These are phyloP conservation scores for Drosophila picticornis DNA, from an alignment of 2,888 invertebrate species.

Conservation along the genomic window DNA sequence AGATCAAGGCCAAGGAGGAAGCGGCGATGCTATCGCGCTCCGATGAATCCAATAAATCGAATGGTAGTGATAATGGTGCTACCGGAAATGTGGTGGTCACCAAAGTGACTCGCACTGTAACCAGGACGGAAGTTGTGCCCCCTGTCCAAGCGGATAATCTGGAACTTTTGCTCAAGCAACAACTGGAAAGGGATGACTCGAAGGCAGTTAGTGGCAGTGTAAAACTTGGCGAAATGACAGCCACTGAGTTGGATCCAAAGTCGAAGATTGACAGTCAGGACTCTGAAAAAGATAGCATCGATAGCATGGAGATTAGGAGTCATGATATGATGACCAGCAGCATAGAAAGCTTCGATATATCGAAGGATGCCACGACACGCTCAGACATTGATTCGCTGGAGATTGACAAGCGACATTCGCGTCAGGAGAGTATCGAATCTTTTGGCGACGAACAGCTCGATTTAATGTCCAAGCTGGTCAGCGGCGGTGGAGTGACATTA, in stretches of 20 bases:
- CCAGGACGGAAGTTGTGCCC: conserved; percentile 75
- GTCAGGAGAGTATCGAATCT: conserved; percentile 84
- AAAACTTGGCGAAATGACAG: conserved; percentile 87
- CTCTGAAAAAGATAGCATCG: conserved; percentile 88
- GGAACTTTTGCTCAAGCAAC: conserved; percentile 84
- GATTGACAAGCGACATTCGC: conserved; percentile 79
- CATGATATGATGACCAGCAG: conserved; percentile 87
- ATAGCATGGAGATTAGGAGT: conserved; percentile 89
- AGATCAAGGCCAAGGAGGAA: conserved; percentile 93
- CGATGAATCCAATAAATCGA: conserved; percentile 85
- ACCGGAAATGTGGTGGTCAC: conserved; percentile 66
- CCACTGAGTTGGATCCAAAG: conserved; percentile 87
- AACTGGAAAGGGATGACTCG: conserved; percentile 80
- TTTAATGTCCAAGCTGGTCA: conserved; percentile 69
- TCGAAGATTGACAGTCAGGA: conserved; percentile 82
- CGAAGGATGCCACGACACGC: conserved; percentile 84
- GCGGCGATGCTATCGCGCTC: conserved; percentile 89
- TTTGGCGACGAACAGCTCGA: conserved; percentile 82
- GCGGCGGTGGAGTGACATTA: conserved; percentile 61
- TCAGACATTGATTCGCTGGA: conserved; percentile 85
- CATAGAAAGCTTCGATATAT: conserved; percentile 86
- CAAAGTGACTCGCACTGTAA: conserved; percentile 76
- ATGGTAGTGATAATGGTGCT: conserved; percentile 80
- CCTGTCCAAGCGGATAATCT: conserved; percentile 71
- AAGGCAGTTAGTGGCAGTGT: conserved; percentile 86